Percentiles rank a stretch among this genome's conserved stretches.
Conservation (phyloP, 2,113 vertebrate species). For the Rallus limicola region DNA sequence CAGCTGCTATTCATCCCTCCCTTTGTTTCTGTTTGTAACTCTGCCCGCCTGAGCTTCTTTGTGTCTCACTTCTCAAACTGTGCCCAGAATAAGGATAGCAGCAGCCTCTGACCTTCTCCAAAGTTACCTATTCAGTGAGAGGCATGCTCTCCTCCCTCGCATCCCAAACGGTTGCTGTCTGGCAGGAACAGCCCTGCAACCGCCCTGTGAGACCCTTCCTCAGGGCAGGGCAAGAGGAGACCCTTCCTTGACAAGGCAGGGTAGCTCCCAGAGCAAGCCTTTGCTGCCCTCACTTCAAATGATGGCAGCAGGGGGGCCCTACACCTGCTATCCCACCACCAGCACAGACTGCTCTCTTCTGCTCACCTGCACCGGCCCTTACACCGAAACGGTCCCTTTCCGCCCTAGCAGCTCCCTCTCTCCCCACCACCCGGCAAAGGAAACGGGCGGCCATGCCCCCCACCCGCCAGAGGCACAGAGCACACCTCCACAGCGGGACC, state of each 20-base stretch:
- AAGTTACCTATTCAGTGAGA: background rate
- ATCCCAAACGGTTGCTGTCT: background rate
- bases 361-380: background rate
- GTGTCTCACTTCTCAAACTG: background rate
- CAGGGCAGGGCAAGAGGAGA: too few species aligned
- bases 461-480: background rate
- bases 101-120: conserved; percentile 1
- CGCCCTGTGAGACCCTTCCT: background rate
- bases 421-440: background rate
- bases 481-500: too few species aligned
- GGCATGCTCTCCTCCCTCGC: background rate
- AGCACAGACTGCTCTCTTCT: background rate
- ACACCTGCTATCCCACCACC: background rate
- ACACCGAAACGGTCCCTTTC: background rate
- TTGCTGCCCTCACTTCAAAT: background rate
- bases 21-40: conserved; percentile 33
- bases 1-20: background rate
- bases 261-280: background rate
- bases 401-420: background rate
- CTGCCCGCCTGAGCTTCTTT: conserved; percentile 11
- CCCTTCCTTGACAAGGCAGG: too few species aligned
- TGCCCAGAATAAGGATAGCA: background rate
- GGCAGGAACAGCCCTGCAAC: background rate
- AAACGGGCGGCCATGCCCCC: background rate
- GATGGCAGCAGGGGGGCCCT: background rate